Percentiles rank a stretch among this genome's conserved stretches.
These are phyloP conservation scores for Canis aureus DNA, from an alignment of 2,113 vertebrate species.

Conservation along the genomic window DNA sequence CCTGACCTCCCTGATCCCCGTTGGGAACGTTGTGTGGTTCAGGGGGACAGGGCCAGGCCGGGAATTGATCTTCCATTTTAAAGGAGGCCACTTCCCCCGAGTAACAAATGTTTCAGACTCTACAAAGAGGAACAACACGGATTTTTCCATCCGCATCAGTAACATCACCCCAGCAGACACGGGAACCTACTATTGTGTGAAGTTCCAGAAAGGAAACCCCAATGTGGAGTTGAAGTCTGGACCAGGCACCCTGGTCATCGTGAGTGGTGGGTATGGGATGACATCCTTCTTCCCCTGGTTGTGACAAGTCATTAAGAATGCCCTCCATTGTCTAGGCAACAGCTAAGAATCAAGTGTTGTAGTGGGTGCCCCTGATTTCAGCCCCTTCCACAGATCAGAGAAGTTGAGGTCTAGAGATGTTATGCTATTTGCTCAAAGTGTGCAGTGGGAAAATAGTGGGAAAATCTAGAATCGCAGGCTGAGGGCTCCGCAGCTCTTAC, in stretches of 20 bases:
- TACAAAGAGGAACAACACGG: no score
- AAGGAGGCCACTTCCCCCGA: fast-evolving
- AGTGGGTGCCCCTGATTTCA: no score
- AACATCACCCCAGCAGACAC: background rate
- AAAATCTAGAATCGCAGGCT: fast-evolving
- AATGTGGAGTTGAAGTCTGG: fast-evolving
- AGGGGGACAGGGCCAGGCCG: background rate
- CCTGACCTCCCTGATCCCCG: fast-evolving
- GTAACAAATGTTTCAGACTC: fast-evolving
- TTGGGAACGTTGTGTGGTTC: background rate
- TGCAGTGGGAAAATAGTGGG: no score
- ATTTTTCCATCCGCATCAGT: no score
- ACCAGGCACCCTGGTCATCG: background rate
- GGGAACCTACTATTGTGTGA: constrained; percentile 55
- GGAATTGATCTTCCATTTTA: background rate
- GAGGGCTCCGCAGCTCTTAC: fast-evolving
- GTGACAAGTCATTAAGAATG: background rate
- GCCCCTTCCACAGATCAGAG: no score
- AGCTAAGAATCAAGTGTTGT: no score
- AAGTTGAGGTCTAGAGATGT: no score
- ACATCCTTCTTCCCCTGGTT: fast-evolving
- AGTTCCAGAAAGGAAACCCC: fast-evolving
- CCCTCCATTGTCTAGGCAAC: no score
- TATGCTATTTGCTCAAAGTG: no score
- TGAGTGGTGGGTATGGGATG: constrained; percentile 23